These are phyloP conservation scores for Shargacucullia verbasci DNA, from an alignment of 2,888 invertebrate genomes.

Conservation along the genomic window DNA sequence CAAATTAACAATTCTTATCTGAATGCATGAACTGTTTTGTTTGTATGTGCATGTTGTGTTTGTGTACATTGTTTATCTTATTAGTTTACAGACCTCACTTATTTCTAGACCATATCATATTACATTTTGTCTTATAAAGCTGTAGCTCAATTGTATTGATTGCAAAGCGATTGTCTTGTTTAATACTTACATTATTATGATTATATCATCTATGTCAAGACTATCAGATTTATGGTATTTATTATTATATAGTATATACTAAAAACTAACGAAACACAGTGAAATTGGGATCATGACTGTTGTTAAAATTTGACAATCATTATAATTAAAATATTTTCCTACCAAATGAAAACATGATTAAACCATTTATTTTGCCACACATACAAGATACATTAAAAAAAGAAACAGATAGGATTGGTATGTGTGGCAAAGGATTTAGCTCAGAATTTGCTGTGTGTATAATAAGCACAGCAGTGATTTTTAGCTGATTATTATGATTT, in stretches of 20 bases:
- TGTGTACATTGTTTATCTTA: slow-evolving; percentile 26
- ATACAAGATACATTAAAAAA: no score
- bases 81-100: slow-evolving; percentile 15
- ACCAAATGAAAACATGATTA: no score
- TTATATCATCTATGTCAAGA: not conserved
- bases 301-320: not conserved
- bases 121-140: slow-evolving; percentile 5
- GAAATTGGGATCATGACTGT: not conserved
- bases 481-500: no score
- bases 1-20: slow-evolving; percentile 23
- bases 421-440: no score
- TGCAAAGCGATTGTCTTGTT: slow-evolving; percentile 38
- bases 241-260: no score
- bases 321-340: not conserved
- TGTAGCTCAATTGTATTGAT: slow-evolving; percentile 11
- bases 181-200: not conserved
- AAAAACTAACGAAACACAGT: no score
- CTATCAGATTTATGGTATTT: not conserved
- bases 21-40: slow-evolving; percentile 10
- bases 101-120: slow-evolving; percentile 13
- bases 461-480: no score
- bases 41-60: slow-evolving; percentile 2
- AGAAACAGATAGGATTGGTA: no score
- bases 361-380: not conserved
- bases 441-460: no score